phyloP scores from a whole-genome alignment of 2,113 vertebrate genomes.

The Hyaena hyaena region DNA sequence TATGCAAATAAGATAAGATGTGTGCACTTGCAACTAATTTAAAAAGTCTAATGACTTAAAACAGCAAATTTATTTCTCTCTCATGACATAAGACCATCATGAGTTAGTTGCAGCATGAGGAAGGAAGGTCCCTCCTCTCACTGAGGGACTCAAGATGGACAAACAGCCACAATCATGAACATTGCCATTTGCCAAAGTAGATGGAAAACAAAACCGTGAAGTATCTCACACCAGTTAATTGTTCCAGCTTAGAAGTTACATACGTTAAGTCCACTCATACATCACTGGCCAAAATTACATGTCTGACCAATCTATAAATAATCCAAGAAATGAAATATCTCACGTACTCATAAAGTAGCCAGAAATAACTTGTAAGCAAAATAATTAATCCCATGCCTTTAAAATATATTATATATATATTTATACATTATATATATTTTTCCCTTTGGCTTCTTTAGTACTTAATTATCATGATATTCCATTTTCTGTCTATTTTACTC shows the following conservation, averaged over 20 bases:
- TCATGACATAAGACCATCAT: neutral
- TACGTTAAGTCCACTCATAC: neutral
- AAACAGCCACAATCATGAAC: neutral
- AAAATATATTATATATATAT: neutral
- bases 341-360: neutral
- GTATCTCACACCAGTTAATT: neutral
- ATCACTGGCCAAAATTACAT: constrained; percentile 12
- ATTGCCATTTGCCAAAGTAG: neutral
- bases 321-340: neutral
- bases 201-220: neutral
- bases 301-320: neutral
- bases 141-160: neutral
- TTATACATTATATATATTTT: too few relatives aligned
- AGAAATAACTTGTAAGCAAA: neutral
- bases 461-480: neutral
- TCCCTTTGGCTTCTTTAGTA: neutral
- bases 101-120: neutral
- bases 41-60: neutral
- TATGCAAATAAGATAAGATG: neutral
- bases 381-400: neutral
- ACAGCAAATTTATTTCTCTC: neutral
- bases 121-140: neutral
- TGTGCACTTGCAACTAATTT: neutral
- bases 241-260: neutral
- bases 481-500: neutral